phyloP scores from a whole-genome alignment of 1,140 invertebrate species.

The Drusus annulatus region DNA sequence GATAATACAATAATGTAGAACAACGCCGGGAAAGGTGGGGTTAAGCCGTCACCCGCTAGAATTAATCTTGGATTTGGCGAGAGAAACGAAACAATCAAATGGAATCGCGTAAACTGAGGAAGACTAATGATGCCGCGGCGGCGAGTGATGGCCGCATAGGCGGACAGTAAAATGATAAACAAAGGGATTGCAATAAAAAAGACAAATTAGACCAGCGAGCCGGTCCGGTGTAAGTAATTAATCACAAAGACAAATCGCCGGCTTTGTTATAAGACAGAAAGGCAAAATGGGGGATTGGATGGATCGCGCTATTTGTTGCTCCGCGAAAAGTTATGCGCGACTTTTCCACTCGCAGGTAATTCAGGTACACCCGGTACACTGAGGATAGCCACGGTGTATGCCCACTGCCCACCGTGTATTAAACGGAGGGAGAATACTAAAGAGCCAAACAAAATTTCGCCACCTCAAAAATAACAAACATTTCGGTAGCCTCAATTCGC shows the following conservation, averaged over 20 bases:
- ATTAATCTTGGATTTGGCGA: slow-evolving; percentile 4
- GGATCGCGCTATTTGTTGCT: slow-evolving; percentile 27
- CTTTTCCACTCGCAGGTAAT: too few relatives aligned
- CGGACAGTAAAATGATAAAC: slow-evolving; percentile 47
- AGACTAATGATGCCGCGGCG: slow-evolving; percentile 32
- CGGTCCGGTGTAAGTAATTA: slow-evolving; percentile 38
- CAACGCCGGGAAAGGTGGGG: background rate
- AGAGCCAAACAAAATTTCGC: too few relatives aligned
- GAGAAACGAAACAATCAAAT: slow-evolving; percentile 7
- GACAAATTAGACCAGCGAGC: slow-evolving; percentile 45
- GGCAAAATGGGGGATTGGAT: slow-evolving; percentile 38
- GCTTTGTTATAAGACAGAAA: slow-evolving; percentile 47
- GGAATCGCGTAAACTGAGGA: slow-evolving; percentile 36
- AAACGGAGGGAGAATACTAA: too few relatives aligned
- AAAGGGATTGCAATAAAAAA: slow-evolving; percentile 50
- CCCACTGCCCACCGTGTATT: too few relatives aligned
- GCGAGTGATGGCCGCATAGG: slow-evolving; percentile 27
- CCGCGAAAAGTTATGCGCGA: background rate
- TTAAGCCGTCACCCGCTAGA: slow-evolving; percentile 6
- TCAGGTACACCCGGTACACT: too few relatives aligned
- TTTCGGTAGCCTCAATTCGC: too few relatives aligned
- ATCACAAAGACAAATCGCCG: slow-evolving; percentile 47
- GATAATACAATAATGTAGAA: too few relatives aligned
- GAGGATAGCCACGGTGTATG: too few relatives aligned
- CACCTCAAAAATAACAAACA: too few relatives aligned